Evolutionary conservation across 2,113 vertebrate genomes (phyloP).

Genomic region (Petrocephalus microphthalmus): DNA sequence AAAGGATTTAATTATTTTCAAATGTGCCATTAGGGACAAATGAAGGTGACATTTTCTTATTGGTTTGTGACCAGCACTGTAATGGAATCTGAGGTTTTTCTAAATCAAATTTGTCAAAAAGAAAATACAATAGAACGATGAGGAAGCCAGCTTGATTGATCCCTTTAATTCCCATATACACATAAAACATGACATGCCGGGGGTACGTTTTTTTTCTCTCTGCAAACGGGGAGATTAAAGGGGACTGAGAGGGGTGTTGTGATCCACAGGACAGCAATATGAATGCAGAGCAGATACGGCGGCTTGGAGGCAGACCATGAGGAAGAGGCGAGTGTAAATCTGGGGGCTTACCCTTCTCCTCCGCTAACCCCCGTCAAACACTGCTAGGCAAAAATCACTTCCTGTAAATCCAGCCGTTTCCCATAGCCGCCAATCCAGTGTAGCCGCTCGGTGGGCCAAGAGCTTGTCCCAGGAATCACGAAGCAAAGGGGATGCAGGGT

Average conservation of each 20-base stretch:
- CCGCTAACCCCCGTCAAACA: neutral
- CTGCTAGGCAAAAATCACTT: neutral
- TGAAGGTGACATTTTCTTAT: neutral
- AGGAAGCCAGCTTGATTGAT: neutral
- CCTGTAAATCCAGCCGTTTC: neutral
- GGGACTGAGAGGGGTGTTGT: neutral
- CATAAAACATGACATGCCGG: neutral
- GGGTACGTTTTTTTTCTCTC: neutral
- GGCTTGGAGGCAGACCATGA: neutral
- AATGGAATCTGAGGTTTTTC: neutral
- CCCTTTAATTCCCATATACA: neutral
- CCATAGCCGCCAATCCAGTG: neutral
- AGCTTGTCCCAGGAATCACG: too few relatives aligned
- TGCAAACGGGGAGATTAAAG: neutral
- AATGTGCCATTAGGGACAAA: neutral
- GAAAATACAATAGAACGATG: neutral
- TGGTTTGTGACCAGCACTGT: neutral
- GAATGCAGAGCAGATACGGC: neutral
- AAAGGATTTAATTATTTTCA: neutral
- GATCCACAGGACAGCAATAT: neutral
- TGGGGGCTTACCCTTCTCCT: neutral
- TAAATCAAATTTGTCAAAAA: neutral
- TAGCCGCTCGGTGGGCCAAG: neutral
- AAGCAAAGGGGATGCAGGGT: neutral
- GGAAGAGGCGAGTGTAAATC: neutral